A percentile compares a stretch with the other conserved stretches of the same genome.
These are phyloP conservation scores for Brachionus asplanchnoidis DNA, from an alignment of 1,140 invertebrate genomes.

Conservation along the genomic window DNA sequence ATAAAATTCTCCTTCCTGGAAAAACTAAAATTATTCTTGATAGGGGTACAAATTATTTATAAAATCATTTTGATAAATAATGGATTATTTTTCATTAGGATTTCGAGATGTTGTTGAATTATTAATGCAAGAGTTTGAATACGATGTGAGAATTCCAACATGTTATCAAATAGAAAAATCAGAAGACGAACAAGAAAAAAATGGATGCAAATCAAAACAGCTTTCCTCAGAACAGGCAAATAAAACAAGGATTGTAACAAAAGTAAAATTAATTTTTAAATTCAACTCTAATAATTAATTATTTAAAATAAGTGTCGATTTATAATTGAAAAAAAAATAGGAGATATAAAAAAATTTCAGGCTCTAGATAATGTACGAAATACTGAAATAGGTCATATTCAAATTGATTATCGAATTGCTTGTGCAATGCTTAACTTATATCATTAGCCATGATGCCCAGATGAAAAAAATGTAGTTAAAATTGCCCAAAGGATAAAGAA, in stretches of 20 bases:
- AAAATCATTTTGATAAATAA: neutral
- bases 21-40: neutral
- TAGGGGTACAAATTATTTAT: neutral
- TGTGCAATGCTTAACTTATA: neutral
- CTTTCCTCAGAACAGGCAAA: neutral
- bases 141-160: neutral
- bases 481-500: neutral
- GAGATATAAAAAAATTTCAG: neutral
- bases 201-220: neutral
- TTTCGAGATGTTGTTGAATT: neutral
- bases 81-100: neutral
- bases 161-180: neutral
- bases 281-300: neutral
- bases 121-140: neutral
- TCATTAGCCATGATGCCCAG: neutral
- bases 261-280: neutral
- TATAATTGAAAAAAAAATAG: conserved; percentile 16
- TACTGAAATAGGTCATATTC: conserved; percentile 8
- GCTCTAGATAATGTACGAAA: conserved; percentile 5
- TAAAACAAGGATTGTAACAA: neutral
- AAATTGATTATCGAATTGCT: conserved; percentile 24
- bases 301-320: neutral
- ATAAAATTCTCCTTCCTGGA: neutral
- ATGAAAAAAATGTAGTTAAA: neutral
- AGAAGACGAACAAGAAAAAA: neutral